Conservation (phyloP, 2,113 vertebrate species). For the Pelobates fuscus region DNA sequence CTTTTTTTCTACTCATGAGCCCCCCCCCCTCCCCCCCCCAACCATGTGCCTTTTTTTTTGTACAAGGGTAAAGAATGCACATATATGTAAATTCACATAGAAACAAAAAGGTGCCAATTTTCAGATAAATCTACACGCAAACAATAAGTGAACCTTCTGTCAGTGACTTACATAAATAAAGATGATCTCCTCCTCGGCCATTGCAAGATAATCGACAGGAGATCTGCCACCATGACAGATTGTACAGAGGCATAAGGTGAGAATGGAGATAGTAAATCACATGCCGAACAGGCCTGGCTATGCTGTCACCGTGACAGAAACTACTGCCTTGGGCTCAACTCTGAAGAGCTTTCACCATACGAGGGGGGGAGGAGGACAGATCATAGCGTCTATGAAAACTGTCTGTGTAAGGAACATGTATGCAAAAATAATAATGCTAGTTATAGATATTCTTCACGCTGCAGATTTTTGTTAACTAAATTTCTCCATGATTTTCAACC, state of each 20-base stretch:
- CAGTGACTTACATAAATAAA: conserved; percentile 26
- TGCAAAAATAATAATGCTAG: too few species aligned
- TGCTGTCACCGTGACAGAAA: background rate
- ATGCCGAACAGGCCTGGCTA: conserved; percentile 13
- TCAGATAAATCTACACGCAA: too few species aligned
- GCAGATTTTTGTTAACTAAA: too few species aligned
- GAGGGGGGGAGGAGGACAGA: too few species aligned
- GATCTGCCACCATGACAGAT: conserved; percentile 37
- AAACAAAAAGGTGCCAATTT: too few species aligned
- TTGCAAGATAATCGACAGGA: conserved; percentile 1
- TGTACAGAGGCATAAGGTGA: conserved; percentile 23
- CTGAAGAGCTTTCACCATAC: background rate
- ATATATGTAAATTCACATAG: too few species aligned
- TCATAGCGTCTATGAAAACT: background rate
- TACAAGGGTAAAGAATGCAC: too few species aligned
- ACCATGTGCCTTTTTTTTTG: too few species aligned
- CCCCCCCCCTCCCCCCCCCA: too few species aligned
- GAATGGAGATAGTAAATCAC: conserved; percentile 39
- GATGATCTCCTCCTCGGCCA: conserved; percentile 1
- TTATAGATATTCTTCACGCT: too few species aligned
- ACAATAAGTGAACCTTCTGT: conserved; percentile 25
- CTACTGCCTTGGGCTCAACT: background rate
- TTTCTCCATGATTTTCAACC: too few species aligned
- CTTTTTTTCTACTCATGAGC: too few species aligned
- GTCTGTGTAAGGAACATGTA: background rate